These are phyloP conservation scores for Scolopax bukidnonensis DNA, from an alignment of 2,797 vertebrate genomes.

Conservation along the genomic window DNA sequence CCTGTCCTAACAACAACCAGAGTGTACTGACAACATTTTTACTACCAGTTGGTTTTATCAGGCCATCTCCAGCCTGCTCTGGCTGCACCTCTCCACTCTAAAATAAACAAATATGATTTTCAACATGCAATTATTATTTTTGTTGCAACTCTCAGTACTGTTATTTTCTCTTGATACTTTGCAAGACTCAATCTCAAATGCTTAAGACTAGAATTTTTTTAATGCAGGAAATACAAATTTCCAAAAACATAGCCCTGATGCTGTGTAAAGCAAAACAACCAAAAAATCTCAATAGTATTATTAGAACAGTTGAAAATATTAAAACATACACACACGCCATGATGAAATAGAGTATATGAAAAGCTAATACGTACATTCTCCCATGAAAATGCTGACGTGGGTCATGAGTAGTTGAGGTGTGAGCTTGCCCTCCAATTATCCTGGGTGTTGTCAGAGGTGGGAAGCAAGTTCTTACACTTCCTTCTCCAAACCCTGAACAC, in stretches of 20 bases:
- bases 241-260: background rate
- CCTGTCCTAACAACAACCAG: background rate
- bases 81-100: background rate
- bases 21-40: background rate
- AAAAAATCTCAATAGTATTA: background rate
- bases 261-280: background rate
- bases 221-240: background rate
- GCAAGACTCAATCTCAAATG: background rate
- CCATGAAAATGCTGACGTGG: background rate
- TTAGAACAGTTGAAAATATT: background rate
- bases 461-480: background rate
- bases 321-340: background rate
- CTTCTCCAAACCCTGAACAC: background rate
- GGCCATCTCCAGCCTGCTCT: background rate
- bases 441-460: background rate
- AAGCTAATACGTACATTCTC: background rate
- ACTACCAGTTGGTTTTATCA: background rate
- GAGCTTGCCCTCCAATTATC: background rate
- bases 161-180: background rate
- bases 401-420: background rate
- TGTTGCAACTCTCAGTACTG: background rate
- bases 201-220: background rate
- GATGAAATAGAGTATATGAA: background rate
- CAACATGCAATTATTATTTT: background rate
- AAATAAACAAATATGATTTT: background rate